Conservation (phyloP, 2,113 vertebrate genomes). For the Mesitornis unicolor region DNA sequence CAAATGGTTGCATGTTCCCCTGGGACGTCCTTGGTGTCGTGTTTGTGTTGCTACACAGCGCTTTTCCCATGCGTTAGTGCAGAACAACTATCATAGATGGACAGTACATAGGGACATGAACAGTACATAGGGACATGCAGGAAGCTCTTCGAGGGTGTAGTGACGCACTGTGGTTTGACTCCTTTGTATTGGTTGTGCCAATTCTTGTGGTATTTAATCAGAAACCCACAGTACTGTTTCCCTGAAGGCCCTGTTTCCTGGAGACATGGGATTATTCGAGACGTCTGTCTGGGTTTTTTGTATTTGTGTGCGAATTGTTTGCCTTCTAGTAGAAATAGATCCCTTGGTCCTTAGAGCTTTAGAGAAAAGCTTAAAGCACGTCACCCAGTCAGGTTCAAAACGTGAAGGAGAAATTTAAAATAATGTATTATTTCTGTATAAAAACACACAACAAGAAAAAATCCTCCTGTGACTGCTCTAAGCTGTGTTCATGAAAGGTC, state of each 20-base stretch:
- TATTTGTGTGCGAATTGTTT: background rate
- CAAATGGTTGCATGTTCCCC: background rate
- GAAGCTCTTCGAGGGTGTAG: background rate
- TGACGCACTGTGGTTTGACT: background rate
- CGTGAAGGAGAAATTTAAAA: background rate
- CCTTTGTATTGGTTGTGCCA: background rate
- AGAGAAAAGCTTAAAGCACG: background rate
- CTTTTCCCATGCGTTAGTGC: fast-evolving
- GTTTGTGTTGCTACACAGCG: background rate
- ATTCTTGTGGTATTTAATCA: background rate
- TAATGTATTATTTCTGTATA: background rate
- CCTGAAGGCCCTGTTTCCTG: background rate
- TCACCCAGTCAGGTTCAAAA: background rate
- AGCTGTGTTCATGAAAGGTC: background rate
- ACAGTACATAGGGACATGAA: background rate
- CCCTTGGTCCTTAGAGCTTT: background rate
- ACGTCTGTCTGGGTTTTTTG: background rate
- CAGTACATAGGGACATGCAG: background rate
- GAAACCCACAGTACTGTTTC: background rate
- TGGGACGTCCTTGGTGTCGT: background rate
- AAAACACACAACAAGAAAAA: background rate
- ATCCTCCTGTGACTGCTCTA: background rate
- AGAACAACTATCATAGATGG: fast-evolving
- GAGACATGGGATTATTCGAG: background rate
- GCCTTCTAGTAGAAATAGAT: background rate